Base-by-base conservation (phyloP, 2,888 invertebrate genomes). In the Callosobruchus maculatus region DNA sequence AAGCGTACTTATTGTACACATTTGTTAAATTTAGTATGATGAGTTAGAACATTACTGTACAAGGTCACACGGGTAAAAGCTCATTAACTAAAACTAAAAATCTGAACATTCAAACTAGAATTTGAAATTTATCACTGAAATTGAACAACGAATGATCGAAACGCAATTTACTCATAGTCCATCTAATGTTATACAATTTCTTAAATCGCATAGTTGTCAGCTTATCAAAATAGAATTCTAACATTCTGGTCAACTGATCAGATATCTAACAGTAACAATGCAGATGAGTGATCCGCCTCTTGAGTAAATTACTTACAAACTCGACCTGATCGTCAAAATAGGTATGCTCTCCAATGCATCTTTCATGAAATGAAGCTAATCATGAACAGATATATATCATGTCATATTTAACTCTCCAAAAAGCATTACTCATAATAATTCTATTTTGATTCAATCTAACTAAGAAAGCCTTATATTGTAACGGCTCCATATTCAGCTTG, bases 1-100 rank as follows among this genome's bases (percentile, higher is more conserved):
- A 86, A 87, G 86, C 85, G 87, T 87, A 87, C 87, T 86, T 71
- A 83, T 82, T 82, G 86, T 86, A 86, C 86, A 81, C 78, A 83
- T 85, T 85, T 84, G 81, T 81, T 79, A 78, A 81, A 78, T 78
- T 79, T 81, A 78, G 77, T 78, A 78, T 74, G 76, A 75, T 74
- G 76, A 77, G 73, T 77, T 76, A 78, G 75, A 75, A 77, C 82
- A 77, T 77, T 75, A 79, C 80, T 82, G 80, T 83, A 83, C 82
- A 82, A 81, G 81, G 49, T 49, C 49, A 80, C 78, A 81, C 76
- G 71, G 76, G 73, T 76, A 75, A 73, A 78, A 79, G 76, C 76
- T 76, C 71, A 66, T 18, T 71, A 21, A 68, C 73, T 70, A 77
- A 74, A 71, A 71, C 71, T 70, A 73, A n/a, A 68, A 68, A 68